Base-by-base conservation (phyloP, 2,888 invertebrate genomes). In the Phyto melanocephala region DNA sequence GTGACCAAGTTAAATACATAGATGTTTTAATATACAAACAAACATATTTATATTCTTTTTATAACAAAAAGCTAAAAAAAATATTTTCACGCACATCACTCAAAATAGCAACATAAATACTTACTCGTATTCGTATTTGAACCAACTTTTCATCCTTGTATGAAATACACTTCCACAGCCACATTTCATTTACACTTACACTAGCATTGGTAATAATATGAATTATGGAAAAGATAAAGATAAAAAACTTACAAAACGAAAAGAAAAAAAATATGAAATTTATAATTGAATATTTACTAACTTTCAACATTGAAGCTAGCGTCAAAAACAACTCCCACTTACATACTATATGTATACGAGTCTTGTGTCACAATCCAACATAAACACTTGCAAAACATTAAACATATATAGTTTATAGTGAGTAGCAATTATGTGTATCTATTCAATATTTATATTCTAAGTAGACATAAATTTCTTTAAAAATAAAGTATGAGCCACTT, bases 211-310 rank as follows among this genome's bases (percentile, higher is more conserved):
- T 28, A 28, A 68, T 68, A 60, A 35, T 68, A 42, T 60, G 17
- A n/a, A 28, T 20, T 15, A 45, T 35, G 13, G 35, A 42, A 47
- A 56, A 52, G 67, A 79, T 50, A 28, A 28, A 28, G n/a, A n/a
- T n/a, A 54, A 74, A 52, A 17, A 17, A 20, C 24, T 45, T 17
- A 75, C 42, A 45, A 42, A 50, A 42, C 17, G 37, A 50, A 76
- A 47, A 47, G 67, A 60, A 50, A 76, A 47, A 47, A 76, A 60
- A 68, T 50, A 68, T 68, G 28, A 65, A 78, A 56, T 74, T 78
- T 68, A 78, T 79, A 82, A 82, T 82, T 82, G 78, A 79, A 82
- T 79, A 79, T 79, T 74, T 78, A 60, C 68, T 56, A 33, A 65
- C 45, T 47, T 65, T 22, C 52, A 47, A 52, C 75, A 70, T 24